Base-by-base conservation (phyloP, 1,140 invertebrate genomes). In the Condylostylus longicornis region DNA sequence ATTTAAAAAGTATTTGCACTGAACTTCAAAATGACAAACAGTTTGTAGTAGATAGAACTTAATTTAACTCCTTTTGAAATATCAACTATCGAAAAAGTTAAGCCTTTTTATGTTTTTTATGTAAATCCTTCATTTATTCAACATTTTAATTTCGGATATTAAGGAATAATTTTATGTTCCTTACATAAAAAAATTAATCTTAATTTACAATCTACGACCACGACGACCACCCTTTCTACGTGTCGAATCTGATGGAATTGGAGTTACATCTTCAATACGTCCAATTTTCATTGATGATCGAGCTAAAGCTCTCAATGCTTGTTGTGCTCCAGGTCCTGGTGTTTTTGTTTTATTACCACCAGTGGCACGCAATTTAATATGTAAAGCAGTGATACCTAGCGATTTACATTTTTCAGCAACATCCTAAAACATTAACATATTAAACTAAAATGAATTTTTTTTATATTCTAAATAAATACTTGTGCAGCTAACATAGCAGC, bases 401-500 rank as follows among this genome's bases (percentile, higher is more conserved):
- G 74, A 68, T 69, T 97, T 98, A 66, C 95, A 98, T 58, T 93
- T 95, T 63, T 98, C 96, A 57, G 95, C 91, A 40, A 98, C 96
- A 74, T 99, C 96, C 80, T 88, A 53, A 25, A 68, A 61, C 47
- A 47, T 35, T 51, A 40, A 40, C 46, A 35, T 23, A 2, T 3
- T n/a, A n/a, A 38, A 10, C n/a, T 19, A 25, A 34, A 20, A 37
- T 25, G 13, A n/a, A 34, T 34, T 34, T 4, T 12, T 20, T 17
- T 23, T 19, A 18, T 12, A 33, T 18, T 33, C 1, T 10, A 27
- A 19, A 9, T 17, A 33, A 23, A 19, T 67, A 86, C 83, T 71
- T 98, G 95, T 46, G 95, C 94, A 58, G 96, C 96, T 69, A 99
- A 94, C 95, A 99, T 98, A 79, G 95, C 95, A 60, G 95, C 96